phyloP scores from a whole-genome alignment of 2,113 vertebrate genomes.

The Zeus faber region DNA sequence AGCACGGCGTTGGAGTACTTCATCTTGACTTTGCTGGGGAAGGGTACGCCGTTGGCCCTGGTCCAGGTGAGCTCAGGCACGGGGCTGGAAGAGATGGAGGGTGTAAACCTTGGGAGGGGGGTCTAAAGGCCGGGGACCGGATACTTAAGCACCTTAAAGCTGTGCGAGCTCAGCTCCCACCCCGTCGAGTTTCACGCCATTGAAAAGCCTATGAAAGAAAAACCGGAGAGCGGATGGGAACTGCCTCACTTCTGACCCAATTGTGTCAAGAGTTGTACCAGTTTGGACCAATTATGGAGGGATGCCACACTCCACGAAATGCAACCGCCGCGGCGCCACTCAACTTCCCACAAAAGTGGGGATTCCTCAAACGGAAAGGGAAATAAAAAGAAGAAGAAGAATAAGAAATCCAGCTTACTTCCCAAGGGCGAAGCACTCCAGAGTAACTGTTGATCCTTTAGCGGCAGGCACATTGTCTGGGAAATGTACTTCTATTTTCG shows the following conservation, averaged over 20 bases:
- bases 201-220: too few relatives aligned
- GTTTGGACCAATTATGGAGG: constrained; percentile 16
- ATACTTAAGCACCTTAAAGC: too few relatives aligned
- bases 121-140: too few relatives aligned
- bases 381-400: constrained; percentile 28
- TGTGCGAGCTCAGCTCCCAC: too few relatives aligned
- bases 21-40: constrained; percentile 86
- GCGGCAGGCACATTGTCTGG: constrained; percentile 87
- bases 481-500: constrained; percentile 97
- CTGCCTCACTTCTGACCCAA: too few relatives aligned
- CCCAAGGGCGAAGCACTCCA: constrained; percentile 94
- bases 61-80: constrained; percentile 93
- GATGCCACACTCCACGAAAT: constrained; percentile 27
- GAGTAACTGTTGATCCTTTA: constrained; percentile 88
- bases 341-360: constrained; percentile 26
- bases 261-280: too few relatives aligned
- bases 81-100: constrained; percentile 73
- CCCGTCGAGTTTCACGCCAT: too few relatives aligned
- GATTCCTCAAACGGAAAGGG: constrained; percentile 30
- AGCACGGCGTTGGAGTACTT: constrained; percentile 87
- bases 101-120: background rate
- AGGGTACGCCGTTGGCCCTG: constrained; percentile 85
- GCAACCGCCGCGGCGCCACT: constrained; percentile 43
- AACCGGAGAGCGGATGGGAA: too few relatives aligned
- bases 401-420: constrained; percentile 84